phyloP scores from a whole-genome alignment of 2,888 invertebrate species.

The Scelioninae gen. 1 region DNA sequence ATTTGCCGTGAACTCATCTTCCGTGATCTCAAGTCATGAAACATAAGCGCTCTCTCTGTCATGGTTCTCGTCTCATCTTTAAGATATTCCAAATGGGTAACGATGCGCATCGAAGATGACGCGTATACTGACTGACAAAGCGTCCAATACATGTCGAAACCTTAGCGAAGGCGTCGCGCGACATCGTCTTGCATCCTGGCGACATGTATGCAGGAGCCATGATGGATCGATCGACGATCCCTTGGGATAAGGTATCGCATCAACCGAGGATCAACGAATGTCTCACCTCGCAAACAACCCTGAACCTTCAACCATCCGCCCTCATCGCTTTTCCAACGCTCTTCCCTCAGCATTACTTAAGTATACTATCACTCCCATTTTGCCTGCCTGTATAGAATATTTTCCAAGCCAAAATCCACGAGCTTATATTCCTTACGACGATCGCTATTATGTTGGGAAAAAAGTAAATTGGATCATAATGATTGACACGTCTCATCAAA shows the following conservation, averaged over 20 bases:
- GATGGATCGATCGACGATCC: conserved; percentile 82
- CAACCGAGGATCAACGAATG: conserved; percentile 80
- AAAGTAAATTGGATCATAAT: conserved; percentile 65
- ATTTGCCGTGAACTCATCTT: conserved; percentile 20
- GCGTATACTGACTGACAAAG: conserved; percentile 61
- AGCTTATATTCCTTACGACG: conserved; percentile 48
- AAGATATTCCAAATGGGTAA: conserved; percentile 58
- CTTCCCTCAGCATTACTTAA: too few species aligned
- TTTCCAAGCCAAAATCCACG: too few species aligned
- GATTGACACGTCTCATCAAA: conserved; percentile 67
- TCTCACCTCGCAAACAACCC: conserved; percentile 74
- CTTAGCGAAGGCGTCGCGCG: conserved; percentile 48
- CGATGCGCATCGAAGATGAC: conserved; percentile 53
- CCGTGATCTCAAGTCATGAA: conserved; percentile 11
- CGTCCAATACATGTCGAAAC: conserved; percentile 62
- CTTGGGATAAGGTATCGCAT: conserved; percentile 81
- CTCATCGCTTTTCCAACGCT: conserved; percentile 68
- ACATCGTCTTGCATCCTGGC: conserved; percentile 55
- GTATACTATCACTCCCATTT: too few species aligned
- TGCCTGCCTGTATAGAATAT: too few species aligned
- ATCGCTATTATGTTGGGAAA: conserved; percentile 34
- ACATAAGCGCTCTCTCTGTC: not conserved
- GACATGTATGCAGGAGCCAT: conserved; percentile 73
- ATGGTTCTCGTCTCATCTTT: conserved; percentile 10
- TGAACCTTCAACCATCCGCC: conserved; percentile 56